Conservation (phyloP, 2,113 vertebrate species). For the Triplophysa tibetana region DNA sequence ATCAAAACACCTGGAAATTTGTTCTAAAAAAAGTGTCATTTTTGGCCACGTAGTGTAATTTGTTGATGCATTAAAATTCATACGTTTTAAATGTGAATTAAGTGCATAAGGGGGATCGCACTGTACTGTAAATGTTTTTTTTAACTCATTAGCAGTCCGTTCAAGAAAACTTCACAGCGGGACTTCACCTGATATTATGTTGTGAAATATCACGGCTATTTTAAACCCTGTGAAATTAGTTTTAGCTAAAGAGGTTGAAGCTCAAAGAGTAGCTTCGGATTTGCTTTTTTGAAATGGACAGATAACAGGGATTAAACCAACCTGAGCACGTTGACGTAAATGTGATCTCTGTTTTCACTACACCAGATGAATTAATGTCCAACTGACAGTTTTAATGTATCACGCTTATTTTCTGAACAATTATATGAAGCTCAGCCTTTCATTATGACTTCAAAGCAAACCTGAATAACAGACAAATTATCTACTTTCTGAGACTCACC, state of each 20-base stretch:
- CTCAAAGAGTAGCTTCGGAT: constrained; percentile 26
- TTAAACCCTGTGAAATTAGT: constrained; percentile 38
- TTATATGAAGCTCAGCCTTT: background rate
- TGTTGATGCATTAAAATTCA: background rate
- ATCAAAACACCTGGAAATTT: too few relatives aligned
- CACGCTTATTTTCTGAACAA: constrained; percentile 21
- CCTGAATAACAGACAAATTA: background rate
- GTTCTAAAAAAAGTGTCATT: too few relatives aligned
- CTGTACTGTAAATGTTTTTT: constrained; percentile 5
- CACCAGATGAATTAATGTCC: constrained; percentile 11
- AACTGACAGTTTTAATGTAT: background rate
- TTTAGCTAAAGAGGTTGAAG: constrained; percentile 32
- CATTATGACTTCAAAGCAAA: background rate
- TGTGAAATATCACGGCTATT: constrained; percentile 12
- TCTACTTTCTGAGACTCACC: too few relatives aligned
- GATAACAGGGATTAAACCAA: constrained; percentile 46
- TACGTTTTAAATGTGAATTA: background rate
- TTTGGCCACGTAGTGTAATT: background rate
- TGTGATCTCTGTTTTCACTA: constrained; percentile 2
- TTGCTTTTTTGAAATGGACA: constrained; percentile 29
- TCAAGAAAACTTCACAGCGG: constrained; percentile 36
- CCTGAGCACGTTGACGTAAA: background rate
- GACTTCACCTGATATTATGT: constrained; percentile 26
- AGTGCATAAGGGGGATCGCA: background rate
- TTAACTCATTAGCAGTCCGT: constrained; percentile 28